phyloP scores from a whole-genome alignment of 2,888 invertebrate species.

The Eristalis pertinax region DNA sequence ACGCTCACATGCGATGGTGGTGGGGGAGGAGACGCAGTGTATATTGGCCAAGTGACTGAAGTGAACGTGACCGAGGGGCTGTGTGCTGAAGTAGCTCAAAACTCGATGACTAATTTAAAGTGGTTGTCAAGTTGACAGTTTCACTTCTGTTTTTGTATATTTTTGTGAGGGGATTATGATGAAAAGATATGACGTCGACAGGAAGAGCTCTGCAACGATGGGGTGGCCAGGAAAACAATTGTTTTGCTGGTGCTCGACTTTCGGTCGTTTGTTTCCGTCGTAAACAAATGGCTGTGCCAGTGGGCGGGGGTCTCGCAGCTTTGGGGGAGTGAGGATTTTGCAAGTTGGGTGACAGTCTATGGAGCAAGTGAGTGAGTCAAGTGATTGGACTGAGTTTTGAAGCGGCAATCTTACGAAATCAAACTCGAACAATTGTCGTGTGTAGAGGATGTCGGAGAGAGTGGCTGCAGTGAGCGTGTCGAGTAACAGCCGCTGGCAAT shows the following conservation, averaged over 20 bases:
- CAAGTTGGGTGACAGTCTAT: too few relatives aligned
- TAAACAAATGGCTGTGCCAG: conserved; percentile 4
- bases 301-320: background rate
- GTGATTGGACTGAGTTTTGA: too few relatives aligned
- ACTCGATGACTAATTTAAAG: conserved; percentile 57
- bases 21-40: background rate
- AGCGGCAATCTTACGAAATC: too few relatives aligned
- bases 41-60: conserved; percentile 44
- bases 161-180: background rate
- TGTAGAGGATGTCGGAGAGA: too few relatives aligned
- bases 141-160: background rate
- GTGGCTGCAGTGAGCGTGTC: too few relatives aligned
- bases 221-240: too few relatives aligned
- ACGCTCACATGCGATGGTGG: background rate
- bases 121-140: conserved; percentile 30
- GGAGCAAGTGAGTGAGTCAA: too few relatives aligned
- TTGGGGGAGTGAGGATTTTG: too few relatives aligned
- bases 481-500: too few relatives aligned
- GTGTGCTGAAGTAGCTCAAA: conserved; percentile 22
- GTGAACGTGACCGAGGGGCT: conserved; percentile 44
- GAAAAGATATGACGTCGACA: background rate
- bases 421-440: too few relatives aligned
- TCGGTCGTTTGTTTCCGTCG: conserved; percentile 15
- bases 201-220: background rate
- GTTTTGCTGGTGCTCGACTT: conserved; percentile 1